Conservation (phyloP, 2,797 vertebrate species). For the Acipenser transmontanus region DNA sequence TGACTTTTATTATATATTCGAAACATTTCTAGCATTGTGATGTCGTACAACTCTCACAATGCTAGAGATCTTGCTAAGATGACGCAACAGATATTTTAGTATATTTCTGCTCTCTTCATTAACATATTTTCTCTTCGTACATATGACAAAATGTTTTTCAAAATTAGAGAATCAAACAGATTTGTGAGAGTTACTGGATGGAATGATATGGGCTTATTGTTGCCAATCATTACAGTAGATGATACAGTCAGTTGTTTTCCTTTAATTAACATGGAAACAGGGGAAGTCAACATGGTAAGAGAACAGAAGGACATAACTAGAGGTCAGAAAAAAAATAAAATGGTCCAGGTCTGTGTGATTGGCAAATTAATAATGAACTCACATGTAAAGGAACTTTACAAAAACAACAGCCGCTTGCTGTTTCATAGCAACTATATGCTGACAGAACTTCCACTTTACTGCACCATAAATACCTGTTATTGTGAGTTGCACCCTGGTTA, state of each 20-base stretch:
- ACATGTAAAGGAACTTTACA: neutral
- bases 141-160: neutral
- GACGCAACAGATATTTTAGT: neutral
- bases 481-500: no score
- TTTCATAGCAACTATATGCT: neutral
- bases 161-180: neutral
- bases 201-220: neutral
- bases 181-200: neutral
- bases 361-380: constrained; percentile 14
- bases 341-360: constrained; percentile 6
- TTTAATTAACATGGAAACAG: constrained; percentile 16
- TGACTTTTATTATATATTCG: no score
- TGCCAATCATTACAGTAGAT: constrained; percentile 1
- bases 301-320: constrained; percentile 6
- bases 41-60: neutral
- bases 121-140: no score
- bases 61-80: no score
- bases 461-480: no score
- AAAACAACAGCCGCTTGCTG: no score
- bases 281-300: constrained; percentile 2
- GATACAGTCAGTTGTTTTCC: neutral
- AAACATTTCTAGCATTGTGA: no score
- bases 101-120: no score
- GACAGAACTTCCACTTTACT: no score
- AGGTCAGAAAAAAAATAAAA: neutral